Conservation (phyloP, 2,888 invertebrate species). For the Tenthredo notha region DNA sequence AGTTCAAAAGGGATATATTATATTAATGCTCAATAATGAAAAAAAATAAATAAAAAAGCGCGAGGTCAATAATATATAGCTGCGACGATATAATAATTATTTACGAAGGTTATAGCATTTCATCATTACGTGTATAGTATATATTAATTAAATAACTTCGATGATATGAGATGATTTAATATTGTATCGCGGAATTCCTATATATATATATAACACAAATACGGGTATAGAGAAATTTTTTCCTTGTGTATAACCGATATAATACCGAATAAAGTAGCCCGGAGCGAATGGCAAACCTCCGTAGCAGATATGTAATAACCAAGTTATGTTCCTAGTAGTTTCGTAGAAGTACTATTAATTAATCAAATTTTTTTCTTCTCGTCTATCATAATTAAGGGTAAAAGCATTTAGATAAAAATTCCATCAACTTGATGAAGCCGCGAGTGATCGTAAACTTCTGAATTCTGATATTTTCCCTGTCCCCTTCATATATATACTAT, state of each 20-base stretch:
- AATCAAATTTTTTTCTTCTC: conserved; percentile 65
- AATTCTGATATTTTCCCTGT: not conserved
- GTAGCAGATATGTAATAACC: not conserved
- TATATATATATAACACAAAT: not conserved
- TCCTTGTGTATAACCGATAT: not conserved
- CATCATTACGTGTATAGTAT: not conserved
- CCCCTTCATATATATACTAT: not conserved
- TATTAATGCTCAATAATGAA: conserved; percentile 6
- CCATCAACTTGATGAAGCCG: conserved; percentile 61
- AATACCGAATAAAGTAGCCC: conserved; percentile 35
- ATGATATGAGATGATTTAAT: not conserved
- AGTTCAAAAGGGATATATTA: conserved; percentile 20
- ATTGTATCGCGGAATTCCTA: not conserved
- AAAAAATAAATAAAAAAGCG: not conserved
- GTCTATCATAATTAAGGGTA: conserved; percentile 71
- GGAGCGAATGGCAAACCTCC: not conserved
- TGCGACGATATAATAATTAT: not conserved
- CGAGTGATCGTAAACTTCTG: not conserved
- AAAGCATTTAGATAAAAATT: conserved; percentile 71
- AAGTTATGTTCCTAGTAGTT: conserved; percentile 49
- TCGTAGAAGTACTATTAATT: conserved; percentile 61
- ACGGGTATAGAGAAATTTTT: not conserved
- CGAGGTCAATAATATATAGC: conserved; percentile 21
- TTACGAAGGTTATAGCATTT: conserved; percentile 2
- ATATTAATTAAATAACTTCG: not conserved